Conservation (phyloP, 2,113 vertebrate species). For the Nyctibius bracteatus region DNA sequence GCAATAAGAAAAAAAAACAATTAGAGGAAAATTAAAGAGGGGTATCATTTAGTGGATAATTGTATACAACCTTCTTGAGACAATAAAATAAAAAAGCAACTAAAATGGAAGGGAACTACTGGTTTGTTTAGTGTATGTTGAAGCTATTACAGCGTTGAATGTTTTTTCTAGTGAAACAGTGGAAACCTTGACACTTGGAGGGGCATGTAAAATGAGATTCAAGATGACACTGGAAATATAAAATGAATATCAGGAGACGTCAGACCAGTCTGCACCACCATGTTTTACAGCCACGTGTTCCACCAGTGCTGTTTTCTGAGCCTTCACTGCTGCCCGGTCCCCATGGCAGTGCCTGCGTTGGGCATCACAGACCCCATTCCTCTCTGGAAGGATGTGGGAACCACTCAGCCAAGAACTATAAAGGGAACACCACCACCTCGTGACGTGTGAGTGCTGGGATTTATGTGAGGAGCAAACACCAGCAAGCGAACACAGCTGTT, state of each 20-base stretch:
- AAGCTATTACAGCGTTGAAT: neutral
- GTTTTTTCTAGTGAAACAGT: neutral
- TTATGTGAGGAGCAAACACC: neutral
- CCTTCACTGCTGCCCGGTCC: too few species aligned
- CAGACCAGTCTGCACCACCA: neutral
- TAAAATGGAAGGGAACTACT: neutral
- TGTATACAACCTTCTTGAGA: neutral
- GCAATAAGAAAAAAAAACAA: neutral
- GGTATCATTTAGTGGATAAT: neutral
- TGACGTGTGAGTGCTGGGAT: fast-evolving
- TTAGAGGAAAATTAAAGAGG: neutral
- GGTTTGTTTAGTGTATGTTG: neutral
- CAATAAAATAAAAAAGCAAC: neutral
- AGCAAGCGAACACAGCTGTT: neutral
- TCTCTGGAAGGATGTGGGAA: neutral
- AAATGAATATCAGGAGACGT: neutral
- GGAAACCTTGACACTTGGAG: neutral
- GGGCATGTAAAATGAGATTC: neutral
- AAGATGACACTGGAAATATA: neutral
- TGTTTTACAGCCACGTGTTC: fast-evolving
- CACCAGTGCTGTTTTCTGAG: neutral
- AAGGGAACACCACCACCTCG: neutral
- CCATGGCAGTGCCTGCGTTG: fast-evolving
- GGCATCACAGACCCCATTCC: neutral
- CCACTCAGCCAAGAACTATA: neutral